phyloP scores from a whole-genome alignment of 2,113 vertebrate genomes.

The Semnornis frantzii region DNA sequence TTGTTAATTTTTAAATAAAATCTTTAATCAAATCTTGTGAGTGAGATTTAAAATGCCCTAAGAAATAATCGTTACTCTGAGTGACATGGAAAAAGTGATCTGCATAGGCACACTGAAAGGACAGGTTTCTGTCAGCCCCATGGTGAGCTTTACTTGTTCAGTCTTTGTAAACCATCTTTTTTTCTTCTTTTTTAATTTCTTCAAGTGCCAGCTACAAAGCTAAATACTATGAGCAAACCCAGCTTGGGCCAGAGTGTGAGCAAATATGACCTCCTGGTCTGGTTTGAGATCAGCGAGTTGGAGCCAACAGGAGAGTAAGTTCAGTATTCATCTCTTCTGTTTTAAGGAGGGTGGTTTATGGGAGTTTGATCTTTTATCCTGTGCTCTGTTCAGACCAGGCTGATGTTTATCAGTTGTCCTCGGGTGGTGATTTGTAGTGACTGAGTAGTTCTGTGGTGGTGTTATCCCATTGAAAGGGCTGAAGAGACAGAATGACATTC shows the following conservation, averaged over 20 bases:
- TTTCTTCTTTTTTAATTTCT: not conserved
- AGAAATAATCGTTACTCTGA: not conserved
- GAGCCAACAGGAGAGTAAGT: constrained; percentile 99
- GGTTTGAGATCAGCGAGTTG: constrained; percentile 99
- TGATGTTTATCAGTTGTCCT: not conserved
- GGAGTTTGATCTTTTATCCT: not conserved
- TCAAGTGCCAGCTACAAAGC: constrained; percentile 93
- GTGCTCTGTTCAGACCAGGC: not conserved
- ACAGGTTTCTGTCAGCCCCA: not conserved
- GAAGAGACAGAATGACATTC: not conserved
- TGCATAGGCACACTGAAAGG: not conserved
- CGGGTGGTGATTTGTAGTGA: not conserved
- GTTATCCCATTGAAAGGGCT: not conserved
- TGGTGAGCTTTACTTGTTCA: not conserved
- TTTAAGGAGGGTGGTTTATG: not conserved
- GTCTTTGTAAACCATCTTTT: not conserved
- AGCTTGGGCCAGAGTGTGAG: constrained; percentile 95
- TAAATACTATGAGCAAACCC: constrained; percentile 95
- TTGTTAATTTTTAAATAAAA: not conserved
- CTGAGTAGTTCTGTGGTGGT: not conserved
- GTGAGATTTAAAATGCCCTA: not conserved
- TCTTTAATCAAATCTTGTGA: not conserved
- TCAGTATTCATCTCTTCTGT: not conserved
- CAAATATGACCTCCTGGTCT: constrained; percentile 97
- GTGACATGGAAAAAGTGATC: not conserved